These are phyloP conservation scores for Leptopterna dolabrata DNA, from an alignment of 2,888 invertebrate genomes.

Conservation along the genomic window DNA sequence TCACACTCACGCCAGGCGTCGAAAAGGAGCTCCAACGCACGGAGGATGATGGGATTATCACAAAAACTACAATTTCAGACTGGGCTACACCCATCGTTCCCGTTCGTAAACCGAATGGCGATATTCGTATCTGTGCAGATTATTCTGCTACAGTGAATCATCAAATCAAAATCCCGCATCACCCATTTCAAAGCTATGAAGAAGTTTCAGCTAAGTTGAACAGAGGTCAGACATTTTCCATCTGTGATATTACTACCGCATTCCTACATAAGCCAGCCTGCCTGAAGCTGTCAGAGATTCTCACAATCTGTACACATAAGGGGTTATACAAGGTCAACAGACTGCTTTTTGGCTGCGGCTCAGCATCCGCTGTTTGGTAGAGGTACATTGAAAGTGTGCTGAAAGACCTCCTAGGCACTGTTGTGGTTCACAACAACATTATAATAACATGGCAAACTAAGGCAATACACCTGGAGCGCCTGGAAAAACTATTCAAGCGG, in stretches of 20 bases:
- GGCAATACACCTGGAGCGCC: too few relatives aligned
- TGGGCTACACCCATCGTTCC: conserved; percentile 50
- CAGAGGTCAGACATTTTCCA: neutral
- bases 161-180: conserved; percentile 2
- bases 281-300: neutral
- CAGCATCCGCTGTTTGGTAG: conserved; percentile 31
- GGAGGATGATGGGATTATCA: neutral
- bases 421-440: neutral
- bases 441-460: too few relatives aligned
- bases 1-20: neutral
- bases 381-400: too few relatives aligned
- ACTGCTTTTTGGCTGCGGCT: neutral
- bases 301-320: conserved; percentile 14
- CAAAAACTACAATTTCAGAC: conserved; percentile 19
- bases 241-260: neutral
- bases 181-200: conserved; percentile 13
- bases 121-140: conserved; percentile 31
- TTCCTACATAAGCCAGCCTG: neutral
- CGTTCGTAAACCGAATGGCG: conserved; percentile 20
- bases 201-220: neutral
- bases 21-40: neutral
- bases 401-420: too few relatives aligned
- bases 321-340: conserved; percentile 15
- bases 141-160: conserved; percentile 15
- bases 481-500: too few relatives aligned